Conservation (phyloP, 1,140 invertebrate species). For the Cydia fagiglandana region DNA sequence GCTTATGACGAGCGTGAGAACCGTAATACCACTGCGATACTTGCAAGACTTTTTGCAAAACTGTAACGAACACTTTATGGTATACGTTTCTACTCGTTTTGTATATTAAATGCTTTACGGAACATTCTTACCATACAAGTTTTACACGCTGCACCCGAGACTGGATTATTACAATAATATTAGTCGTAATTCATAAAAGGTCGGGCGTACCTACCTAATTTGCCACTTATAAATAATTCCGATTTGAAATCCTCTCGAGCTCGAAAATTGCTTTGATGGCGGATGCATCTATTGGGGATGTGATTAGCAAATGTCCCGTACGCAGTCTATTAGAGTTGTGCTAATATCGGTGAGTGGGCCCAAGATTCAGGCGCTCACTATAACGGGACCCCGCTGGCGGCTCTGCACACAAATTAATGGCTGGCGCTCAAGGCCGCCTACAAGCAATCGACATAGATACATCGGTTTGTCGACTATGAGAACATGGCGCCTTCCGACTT, state of each 20-base stretch:
- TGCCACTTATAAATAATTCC: conserved; percentile 11
- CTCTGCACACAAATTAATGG: conserved; percentile 76
- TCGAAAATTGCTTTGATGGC: conserved; percentile 17
- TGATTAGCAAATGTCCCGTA: conserved; percentile 41
- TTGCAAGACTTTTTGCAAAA: conserved; percentile 15
- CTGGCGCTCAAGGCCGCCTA: conserved; percentile 75
- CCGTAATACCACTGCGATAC: background rate
- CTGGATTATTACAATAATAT: conserved; percentile 12
- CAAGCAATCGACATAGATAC: conserved; percentile 75
- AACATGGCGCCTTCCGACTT: conserved; percentile 62
- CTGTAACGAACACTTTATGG: conserved; percentile 17
- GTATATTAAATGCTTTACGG: conserved; percentile 13
- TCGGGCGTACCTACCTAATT: background rate
- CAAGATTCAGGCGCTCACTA: conserved; percentile 62
- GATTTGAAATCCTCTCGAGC: conserved; percentile 12
- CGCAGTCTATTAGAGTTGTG: conserved; percentile 44
- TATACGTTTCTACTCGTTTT: conserved; percentile 10
- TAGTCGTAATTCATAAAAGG: background rate
- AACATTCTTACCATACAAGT: conserved; percentile 7
- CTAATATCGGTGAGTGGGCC: conserved; percentile 51
- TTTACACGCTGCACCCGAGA: conserved; percentile 20
- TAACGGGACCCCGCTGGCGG: conserved; percentile 68
- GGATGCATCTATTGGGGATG: conserved; percentile 35
- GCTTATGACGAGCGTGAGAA: conserved; percentile 21
- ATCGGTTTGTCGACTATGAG: conserved; percentile 72